phyloP scores from a whole-genome alignment of 1,140 invertebrate genomes.

The Paraescarpia echinospica region DNA sequence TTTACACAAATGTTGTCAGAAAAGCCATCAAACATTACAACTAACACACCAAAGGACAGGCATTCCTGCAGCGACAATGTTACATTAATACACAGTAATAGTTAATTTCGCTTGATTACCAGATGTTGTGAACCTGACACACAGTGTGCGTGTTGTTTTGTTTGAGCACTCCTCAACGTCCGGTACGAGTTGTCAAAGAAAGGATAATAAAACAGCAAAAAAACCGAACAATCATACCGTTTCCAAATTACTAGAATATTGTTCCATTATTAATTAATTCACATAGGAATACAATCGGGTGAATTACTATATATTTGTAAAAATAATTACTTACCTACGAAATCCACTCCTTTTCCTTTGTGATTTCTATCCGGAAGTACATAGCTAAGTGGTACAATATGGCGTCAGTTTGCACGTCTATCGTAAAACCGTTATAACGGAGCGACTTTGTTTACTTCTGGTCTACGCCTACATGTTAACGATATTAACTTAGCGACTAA shows the following conservation, averaged over 20 bases:
- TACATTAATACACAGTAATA: not conserved
- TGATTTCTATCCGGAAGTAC: conserved; percentile 5
- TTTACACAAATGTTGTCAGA: not conserved
- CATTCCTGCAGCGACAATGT: not conserved
- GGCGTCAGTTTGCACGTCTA: not conserved
- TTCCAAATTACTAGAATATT: not conserved
- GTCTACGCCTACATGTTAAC: not conserved
- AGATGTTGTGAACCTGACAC: not conserved
- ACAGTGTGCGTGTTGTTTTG: not conserved
- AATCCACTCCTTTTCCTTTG: not conserved
- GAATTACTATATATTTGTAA: not conserved
- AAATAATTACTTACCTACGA: not conserved
- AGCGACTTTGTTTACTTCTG: not conserved
- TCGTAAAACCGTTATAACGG: not conserved
- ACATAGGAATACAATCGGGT: not conserved
- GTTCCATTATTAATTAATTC: not conserved
- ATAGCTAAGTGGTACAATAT: not conserved
- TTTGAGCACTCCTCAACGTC: not conserved
- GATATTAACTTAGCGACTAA: not conserved
- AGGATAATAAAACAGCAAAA: not conserved
- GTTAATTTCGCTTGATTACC: not conserved
- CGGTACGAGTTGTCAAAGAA: not conserved
- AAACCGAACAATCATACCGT: not conserved
- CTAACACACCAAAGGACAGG: not conserved
- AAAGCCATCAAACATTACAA: not conserved